Evolutionary conservation across 2,113 vertebrate species (phyloP).

Genomic region (Heliornis fulica): DNA sequence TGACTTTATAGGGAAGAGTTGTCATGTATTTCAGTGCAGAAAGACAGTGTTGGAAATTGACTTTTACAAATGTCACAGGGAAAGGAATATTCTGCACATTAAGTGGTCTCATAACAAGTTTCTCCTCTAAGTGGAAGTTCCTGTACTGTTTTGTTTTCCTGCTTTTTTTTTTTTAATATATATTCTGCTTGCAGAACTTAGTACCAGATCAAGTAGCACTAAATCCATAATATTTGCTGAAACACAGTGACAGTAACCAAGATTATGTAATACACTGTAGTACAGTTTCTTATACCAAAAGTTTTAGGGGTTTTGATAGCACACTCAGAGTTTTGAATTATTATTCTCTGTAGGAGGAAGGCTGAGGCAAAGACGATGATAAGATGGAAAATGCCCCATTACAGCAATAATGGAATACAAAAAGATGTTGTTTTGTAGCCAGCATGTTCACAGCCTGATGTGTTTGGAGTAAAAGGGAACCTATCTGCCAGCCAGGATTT

Average conservation of each 20-base stretch:
- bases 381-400: not conserved
- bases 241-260: not conserved
- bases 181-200: not conserved
- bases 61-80: not conserved
- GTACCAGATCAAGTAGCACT: not conserved
- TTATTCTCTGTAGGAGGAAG: not conserved
- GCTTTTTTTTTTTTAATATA: not conserved
- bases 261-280: not conserved
- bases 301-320: not conserved
- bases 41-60: not conserved
- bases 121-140: not conserved
- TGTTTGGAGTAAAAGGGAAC: not conserved
- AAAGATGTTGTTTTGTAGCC: not conserved
- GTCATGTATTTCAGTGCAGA: not conserved
- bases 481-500: not conserved
- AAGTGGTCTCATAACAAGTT: not conserved
- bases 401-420: not conserved
- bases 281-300: not conserved
- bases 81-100: not conserved
- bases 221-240: not conserved
- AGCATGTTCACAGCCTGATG: rapidly evolving
- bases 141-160: not conserved
- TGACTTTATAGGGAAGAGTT: not conserved
- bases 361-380: not conserved
- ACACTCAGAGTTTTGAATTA: not conserved